Evolutionary conservation across 2,888 invertebrate species (phyloP).

Genomic region (Acanthosepion esculentum): DNA sequence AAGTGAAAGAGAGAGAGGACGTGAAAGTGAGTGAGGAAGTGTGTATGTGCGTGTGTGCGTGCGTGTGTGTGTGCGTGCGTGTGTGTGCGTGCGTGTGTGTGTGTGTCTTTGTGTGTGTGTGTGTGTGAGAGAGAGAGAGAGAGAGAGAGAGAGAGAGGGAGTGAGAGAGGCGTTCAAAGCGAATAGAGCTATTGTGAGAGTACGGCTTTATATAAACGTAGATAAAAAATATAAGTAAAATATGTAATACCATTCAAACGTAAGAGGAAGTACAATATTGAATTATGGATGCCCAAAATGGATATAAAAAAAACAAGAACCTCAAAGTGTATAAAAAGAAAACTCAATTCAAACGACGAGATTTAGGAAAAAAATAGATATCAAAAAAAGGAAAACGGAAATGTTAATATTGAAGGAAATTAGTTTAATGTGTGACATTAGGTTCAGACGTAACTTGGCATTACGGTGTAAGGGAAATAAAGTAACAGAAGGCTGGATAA

Average conservation of each 20-base stretch:
- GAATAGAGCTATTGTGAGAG: background rate
- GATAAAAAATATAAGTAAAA: background rate
- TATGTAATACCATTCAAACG: background rate
- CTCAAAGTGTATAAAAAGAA: background rate
- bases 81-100: no score
- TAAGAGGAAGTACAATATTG: background rate
- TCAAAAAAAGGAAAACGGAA: background rate
- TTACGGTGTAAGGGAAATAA: background rate
- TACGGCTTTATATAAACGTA: background rate
- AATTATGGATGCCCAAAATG: background rate
- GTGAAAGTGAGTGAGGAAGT: no score
- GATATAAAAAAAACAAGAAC: background rate
- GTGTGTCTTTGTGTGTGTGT: no score
- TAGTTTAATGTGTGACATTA: constrained; percentile 21
- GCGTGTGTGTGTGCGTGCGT: no score
- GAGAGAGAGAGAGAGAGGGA: background rate
- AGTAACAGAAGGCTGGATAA: background rate
- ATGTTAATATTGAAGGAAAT: background rate
- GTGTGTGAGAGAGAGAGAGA: background rate
- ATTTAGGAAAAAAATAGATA: background rate
- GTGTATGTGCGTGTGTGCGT: no score
- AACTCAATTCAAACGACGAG: background rate
- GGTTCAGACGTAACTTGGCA: background rate
- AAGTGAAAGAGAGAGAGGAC: background rate
- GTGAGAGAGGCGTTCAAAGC: background rate